Evolutionary conservation across 2,113 vertebrate genomes (phyloP), one percentile per base, ranked within the genome.

Genomic region (Hyperopisus bebe): DNA sequence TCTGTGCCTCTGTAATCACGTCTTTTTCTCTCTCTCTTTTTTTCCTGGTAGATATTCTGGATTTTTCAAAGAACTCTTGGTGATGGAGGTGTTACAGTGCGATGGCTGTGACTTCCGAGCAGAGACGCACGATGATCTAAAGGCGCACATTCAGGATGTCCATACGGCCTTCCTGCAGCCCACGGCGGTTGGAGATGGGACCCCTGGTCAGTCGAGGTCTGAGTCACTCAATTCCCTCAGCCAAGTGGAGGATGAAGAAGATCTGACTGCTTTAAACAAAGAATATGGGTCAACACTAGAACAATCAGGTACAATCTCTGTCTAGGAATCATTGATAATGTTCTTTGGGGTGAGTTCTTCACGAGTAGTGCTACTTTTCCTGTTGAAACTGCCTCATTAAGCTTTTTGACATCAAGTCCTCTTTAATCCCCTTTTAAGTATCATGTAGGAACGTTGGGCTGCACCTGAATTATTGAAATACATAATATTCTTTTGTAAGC

Each of bases 21-120:
- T 27, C 53, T 55, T n/a, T 86, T 3, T 48, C 42, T 53, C 47
- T 89, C 5, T 80, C 9, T 46, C 66, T 50, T 27, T 44, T 89
- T 88, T 70, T 21, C 46, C 39, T 51, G 58, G 66, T 91, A 96
- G 98, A 95, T 95, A 96, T 97, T 96, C 97, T 97, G 98, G 95
- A 98, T 98, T 97, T 97, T 96, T 97, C 97, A 97, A 94, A 92
- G 95, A 96, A 92, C 77, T 90, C 92, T 94, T 89, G 95, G 95
- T 92, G 93, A 99, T 99, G 98, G 98, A 99, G 96, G 97, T 98
- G 94, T 95, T 99, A 92, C 98, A 99, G 94, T 99, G 98, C 90
- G 98, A 99, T 94, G 97, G 98, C 94, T 99, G 98, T 91, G 98
- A 99, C 95, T 99, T 99, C 94, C 96, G 97, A 93, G 98, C 98